Conservation (phyloP, 1,140 invertebrate genomes). For the Camponotus vicinus region DNA sequence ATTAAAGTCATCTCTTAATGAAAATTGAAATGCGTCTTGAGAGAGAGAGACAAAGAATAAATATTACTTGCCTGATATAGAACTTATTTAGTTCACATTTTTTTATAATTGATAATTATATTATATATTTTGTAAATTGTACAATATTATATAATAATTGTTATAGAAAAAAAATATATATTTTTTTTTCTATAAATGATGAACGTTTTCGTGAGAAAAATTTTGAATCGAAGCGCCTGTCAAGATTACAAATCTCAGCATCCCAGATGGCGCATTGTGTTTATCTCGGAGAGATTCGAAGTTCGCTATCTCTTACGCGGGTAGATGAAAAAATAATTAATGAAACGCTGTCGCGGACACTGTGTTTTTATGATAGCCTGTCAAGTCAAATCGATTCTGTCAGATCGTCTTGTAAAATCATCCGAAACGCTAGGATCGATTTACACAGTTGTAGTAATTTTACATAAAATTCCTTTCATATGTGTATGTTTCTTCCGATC, state of each 20-base stretch:
- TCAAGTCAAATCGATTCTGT: background rate
- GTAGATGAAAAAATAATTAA: conserved; percentile 9
- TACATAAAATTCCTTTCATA: background rate
- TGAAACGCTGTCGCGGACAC: background rate
- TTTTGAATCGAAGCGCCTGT: background rate
- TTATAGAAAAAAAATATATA: too few relatives aligned
- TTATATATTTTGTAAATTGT: background rate
- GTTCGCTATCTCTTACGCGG: conserved; percentile 49
- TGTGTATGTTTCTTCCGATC: background rate
- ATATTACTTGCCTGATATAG: too few relatives aligned
- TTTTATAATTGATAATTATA: background rate
- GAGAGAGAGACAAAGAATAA: too few relatives aligned
- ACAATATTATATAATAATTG: too few relatives aligned
- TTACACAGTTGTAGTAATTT: background rate
- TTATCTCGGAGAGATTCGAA: conserved; percentile 39
- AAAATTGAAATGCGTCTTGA: too few relatives aligned
- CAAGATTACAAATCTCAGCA: conserved; percentile 7
- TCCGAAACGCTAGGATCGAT: background rate
- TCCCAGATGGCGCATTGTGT: conserved; percentile 36
- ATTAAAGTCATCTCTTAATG: too few relatives aligned
- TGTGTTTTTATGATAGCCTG: background rate
- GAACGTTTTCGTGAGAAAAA: background rate
- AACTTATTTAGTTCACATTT: too few relatives aligned
- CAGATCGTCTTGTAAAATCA: background rate
- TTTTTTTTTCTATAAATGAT: too few relatives aligned